These are phyloP conservation scores for Petrocephalus sullivani DNA, from an alignment of 2,797 vertebrate genomes.

Conservation along the genomic window DNA sequence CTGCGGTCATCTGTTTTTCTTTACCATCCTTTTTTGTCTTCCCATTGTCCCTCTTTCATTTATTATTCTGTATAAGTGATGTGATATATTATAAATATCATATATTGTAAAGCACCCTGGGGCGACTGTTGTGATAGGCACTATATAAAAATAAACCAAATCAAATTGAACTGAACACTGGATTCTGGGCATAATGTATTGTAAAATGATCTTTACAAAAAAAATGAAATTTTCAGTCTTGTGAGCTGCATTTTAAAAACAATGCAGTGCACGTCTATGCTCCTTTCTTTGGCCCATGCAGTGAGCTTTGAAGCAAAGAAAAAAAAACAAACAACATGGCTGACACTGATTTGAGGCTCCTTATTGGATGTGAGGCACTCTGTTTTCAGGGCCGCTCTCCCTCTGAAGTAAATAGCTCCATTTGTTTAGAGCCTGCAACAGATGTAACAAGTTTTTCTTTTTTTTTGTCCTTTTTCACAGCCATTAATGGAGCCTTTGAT, in stretches of 20 bases:
- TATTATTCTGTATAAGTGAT: neutral
- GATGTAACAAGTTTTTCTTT: neutral
- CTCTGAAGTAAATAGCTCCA: conserved; percentile 14
- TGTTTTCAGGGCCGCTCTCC: neutral
- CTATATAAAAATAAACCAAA: too few species aligned
- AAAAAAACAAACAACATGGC: neutral
- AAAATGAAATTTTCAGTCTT: neutral
- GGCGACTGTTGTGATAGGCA: too few species aligned
- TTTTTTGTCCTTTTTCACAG: neutral
- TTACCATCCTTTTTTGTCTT: neutral
- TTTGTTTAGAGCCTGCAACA: conserved; percentile 18
- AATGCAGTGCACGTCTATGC: neutral
- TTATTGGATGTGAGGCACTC: neutral
- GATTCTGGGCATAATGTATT: neutral
- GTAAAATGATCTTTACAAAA: neutral
- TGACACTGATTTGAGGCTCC: neutral
- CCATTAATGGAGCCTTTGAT: conserved; percentile 16
- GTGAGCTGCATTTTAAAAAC: neutral
- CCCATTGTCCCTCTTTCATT: neutral
- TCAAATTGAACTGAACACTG: too few species aligned
- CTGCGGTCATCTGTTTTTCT: neutral
- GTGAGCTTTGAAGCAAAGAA: neutral
- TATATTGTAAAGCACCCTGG: too few species aligned
- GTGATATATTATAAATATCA: neutral
- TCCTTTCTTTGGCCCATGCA: neutral